Conservation (phyloP, 2,797 vertebrate species). For the Lacerta agilis region DNA sequence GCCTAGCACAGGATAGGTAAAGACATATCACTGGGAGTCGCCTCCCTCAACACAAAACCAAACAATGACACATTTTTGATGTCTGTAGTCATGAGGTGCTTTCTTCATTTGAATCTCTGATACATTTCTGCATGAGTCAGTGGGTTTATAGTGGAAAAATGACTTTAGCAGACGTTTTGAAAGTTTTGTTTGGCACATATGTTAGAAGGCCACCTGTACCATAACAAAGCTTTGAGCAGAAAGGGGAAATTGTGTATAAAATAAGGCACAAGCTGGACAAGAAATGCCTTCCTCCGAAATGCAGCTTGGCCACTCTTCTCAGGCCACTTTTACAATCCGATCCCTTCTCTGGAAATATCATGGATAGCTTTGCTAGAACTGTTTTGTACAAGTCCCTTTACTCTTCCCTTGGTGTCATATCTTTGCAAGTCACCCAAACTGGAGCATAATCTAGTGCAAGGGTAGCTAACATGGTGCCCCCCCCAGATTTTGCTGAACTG, state of each 20-base stretch:
- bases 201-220: neutral
- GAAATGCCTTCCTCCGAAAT: neutral
- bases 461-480: too few species aligned
- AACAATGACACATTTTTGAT: slow-evolving; percentile 35
- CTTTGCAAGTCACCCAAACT: neutral
- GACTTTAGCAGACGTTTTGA: slow-evolving; percentile 46
- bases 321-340: neutral
- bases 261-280: neutral
- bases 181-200: slow-evolving; percentile 12
- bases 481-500: too few species aligned
- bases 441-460: neutral
- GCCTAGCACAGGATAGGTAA: slow-evolving; percentile 34
- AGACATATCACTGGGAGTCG: slow-evolving; percentile 51
- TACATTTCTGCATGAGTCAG: slow-evolving; percentile 15
- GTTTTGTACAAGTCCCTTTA: neutral
- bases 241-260: neutral
- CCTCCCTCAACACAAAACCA: slow-evolving; percentile 42
- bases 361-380: neutral
- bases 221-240: neutral
- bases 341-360: neutral
- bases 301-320: neutral
- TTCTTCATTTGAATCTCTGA: slow-evolving; percentile 39
- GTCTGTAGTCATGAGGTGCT: neutral
- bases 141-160: slow-evolving; percentile 12
- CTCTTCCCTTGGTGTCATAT: neutral